A percentile compares a stretch with the other conserved stretches of the same genome.
phyloP scores from a whole-genome alignment of 2,797 vertebrate species.

The Todus mexicanus region DNA sequence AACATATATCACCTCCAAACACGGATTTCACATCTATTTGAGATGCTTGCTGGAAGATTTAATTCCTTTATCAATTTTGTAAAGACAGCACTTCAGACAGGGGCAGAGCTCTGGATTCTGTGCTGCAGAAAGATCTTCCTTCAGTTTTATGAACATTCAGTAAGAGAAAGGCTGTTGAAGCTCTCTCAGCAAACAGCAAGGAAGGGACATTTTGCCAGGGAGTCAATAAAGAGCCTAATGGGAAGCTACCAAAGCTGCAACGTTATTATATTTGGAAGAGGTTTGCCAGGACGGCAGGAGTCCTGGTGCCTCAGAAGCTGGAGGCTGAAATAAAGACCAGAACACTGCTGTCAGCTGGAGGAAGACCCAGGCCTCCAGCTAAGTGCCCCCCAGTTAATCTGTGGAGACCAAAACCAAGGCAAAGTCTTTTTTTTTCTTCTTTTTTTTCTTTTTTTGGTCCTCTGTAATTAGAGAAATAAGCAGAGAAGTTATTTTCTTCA shows the following conservation, averaged over 20 bases:
- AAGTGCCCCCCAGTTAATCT: background rate
- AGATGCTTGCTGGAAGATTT: background rate
- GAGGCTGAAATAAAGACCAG: background rate
- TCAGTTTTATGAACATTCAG: background rate
- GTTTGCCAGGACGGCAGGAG: background rate
- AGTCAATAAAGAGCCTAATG: background rate
- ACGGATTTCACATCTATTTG: background rate
- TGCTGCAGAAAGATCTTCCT: background rate
- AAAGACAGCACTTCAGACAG: background rate
- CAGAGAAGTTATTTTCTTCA: background rate
- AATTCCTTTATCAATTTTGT: background rate
- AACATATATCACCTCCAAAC: background rate
- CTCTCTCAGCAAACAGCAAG: background rate
- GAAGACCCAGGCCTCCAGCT: background rate
- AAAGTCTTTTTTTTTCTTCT: background rate
- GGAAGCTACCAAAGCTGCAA: background rate
- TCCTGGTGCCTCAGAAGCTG: background rate
- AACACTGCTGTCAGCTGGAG: background rate
- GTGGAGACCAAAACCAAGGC: background rate
- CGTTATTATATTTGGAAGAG: background rate
- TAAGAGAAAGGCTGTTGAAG: background rate
- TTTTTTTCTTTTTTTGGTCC: too few relatives aligned
- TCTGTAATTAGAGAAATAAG: background rate
- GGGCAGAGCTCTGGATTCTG: background rate
- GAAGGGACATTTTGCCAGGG: background rate